Evolutionary conservation across 1,140 invertebrate genomes (phyloP), one percentile per base, ranked within the genome.

Genomic region (Coenobita brevimanus): DNA sequence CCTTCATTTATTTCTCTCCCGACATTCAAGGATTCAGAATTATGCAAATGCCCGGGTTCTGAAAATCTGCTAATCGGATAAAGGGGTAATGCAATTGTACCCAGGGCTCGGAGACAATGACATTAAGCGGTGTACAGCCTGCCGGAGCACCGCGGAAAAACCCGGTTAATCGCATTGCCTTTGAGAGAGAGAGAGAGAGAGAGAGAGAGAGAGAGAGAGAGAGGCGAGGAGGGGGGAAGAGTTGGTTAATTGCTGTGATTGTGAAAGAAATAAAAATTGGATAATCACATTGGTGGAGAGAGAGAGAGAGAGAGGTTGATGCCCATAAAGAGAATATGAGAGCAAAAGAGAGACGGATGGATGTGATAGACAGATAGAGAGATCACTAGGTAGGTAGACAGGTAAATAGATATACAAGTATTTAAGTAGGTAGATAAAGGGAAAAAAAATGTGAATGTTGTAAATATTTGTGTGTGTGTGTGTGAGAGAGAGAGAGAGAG

Each of bases 21-120:
- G 50, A 79, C 38, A 50, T 43, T 50, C 75, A 79, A 79, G 75
- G 75, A 79, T 79, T 79, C 75, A 54, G 54, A 79, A 79, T 79
- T 79, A 79, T 79, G 75, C 75, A 79, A 79, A 79, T 79, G 46
- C 24, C 75, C 46, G 46, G 50, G 50, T 46, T 79, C 75, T 79
- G 75, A 79, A 79, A 79, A 79, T 79, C 75, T 79, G 75, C 46
- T 79, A 79, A 79, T 79, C 75, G 27, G 75, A 79, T 79, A 79
- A 79, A 46, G 24, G 41, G 27, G 38, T 46, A 79, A 79, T 79
- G 38, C 75, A 79, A 79, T 79, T 79, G 50, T 50, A 15, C 27
- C 46, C 75, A 38, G n/a, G 75, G 75, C 75, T 38, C 75, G 38
- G 75, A 79, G 75, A 79, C 75, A 79, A 79, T 79, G 75, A 46